Conservation (phyloP, 1,140 invertebrate genomes). For the Nylanderia fulva region DNA sequence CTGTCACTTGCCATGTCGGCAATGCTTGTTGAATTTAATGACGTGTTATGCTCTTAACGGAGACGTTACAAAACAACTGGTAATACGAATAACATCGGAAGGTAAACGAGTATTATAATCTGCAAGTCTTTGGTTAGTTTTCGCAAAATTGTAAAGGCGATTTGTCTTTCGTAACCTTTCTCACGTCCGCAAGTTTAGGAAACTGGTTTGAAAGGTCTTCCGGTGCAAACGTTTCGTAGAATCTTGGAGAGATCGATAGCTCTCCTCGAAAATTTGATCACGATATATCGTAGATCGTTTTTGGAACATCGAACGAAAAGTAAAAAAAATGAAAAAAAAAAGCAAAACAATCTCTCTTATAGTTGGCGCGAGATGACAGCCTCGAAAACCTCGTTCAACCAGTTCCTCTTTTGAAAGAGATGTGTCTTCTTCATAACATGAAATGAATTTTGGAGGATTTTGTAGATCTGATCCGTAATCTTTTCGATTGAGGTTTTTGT, state of each 20-base stretch:
- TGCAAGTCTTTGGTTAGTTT: slow-evolving; percentile 64
- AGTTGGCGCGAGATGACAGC: slow-evolving; percentile 36
- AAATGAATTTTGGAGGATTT: background rate
- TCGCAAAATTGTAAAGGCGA: slow-evolving; percentile 52
- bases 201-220: slow-evolving; percentile 72
- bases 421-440: slow-evolving; percentile 21
- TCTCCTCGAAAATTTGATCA: slow-evolving; percentile 63
- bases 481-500: background rate
- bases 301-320: background rate
- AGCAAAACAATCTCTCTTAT: background rate
- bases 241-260: slow-evolving; percentile 67
- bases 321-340: background rate
- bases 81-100: slow-evolving; percentile 20
- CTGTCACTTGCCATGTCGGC: too few species aligned
- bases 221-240: slow-evolving; percentile 67
- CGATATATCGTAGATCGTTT: slow-evolving; percentile 65
- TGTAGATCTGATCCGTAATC: background rate
- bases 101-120: slow-evolving; percentile 65
- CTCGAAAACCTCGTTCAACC: slow-evolving; percentile 19
- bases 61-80: background rate
- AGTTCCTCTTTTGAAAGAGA: slow-evolving; percentile 1
- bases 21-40: background rate
- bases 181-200: slow-evolving; percentile 63
- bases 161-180: slow-evolving; percentile 66
- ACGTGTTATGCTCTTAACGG: background rate